Conservation (phyloP, 1,140 invertebrate genomes). For the Drosophila bipectinata region DNA sequence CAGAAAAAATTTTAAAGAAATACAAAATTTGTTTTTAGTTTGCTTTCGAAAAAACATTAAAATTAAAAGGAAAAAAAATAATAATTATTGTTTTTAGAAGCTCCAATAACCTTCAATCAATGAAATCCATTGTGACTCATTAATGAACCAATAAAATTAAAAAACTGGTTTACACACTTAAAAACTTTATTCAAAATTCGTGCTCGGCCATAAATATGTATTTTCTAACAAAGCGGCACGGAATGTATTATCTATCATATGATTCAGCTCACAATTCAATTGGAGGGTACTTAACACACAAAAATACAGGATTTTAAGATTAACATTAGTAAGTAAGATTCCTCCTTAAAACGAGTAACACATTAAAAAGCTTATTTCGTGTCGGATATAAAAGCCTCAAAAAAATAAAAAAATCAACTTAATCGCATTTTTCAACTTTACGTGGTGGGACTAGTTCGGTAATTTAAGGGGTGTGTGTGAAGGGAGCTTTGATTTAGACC, state of each 20-base stretch:
- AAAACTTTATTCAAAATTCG: slow-evolving; percentile 70
- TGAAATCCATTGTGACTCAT: not conserved
- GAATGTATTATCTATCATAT: slow-evolving; percentile 57
- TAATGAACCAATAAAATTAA: not conserved
- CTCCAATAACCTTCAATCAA: slow-evolving; percentile 8
- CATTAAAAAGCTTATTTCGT: slow-evolving; percentile 48
- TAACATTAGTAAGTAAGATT: slow-evolving; percentile 18
- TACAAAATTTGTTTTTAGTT: no score
- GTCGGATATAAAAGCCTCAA: slow-evolving; percentile 29
- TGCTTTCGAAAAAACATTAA: not conserved
- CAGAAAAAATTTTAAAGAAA: no score
- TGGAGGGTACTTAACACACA: slow-evolving; percentile 15
- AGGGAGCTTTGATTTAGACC: slow-evolving; percentile 66
- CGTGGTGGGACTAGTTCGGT: slow-evolving; percentile 14
- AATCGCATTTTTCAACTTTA: not conserved
- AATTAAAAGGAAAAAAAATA: not conserved
- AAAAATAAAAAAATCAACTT: not conserved
- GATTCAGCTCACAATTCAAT: slow-evolving; percentile 37
- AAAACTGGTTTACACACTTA: slow-evolving; percentile 30
- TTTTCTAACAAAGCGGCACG: slow-evolving; percentile 60
- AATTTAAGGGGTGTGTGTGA: slow-evolving; percentile 6
- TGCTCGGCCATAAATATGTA: slow-evolving; percentile 47
- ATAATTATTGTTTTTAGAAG: not conserved
- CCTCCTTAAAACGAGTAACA: slow-evolving; percentile 43
- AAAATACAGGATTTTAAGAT: slow-evolving; percentile 39